Percentiles rank a stretch among this genome's conserved stretches.
Conservation (phyloP, 2,888 invertebrate genomes). For the Dynastes tityus region DNA sequence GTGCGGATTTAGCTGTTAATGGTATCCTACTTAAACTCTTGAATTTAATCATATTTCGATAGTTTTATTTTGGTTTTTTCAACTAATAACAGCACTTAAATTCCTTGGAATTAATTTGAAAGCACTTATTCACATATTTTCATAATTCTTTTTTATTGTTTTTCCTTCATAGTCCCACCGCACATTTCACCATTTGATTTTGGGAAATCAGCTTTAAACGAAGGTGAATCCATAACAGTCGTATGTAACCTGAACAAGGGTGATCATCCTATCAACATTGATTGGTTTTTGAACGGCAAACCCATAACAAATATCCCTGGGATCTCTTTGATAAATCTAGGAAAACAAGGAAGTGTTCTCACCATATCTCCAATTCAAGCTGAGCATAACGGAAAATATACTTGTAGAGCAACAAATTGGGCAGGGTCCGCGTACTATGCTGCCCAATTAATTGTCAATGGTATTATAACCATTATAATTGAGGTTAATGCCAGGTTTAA, state of each 20-base stretch:
- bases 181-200: slow-evolving; percentile 75
- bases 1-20: slow-evolving; percentile 58
- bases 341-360: slow-evolving; percentile 72
- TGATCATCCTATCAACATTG: slow-evolving; percentile 79
- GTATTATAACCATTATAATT: slow-evolving; percentile 67
- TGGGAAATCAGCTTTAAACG: slow-evolving; percentile 76
- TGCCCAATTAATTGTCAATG: slow-evolving; percentile 79
- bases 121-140: no score
- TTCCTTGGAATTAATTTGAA: no score
- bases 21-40: slow-evolving; percentile 53
- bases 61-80: no score
- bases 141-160: no score
- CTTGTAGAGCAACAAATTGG: slow-evolving; percentile 80
- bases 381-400: slow-evolving; percentile 83
- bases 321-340: slow-evolving; percentile 72
- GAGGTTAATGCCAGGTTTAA: no score
- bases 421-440: slow-evolving; percentile 77
- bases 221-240: slow-evolving; percentile 77
- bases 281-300: slow-evolving; percentile 74
- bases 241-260: slow-evolving; percentile 82
- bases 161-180: slow-evolving; percentile 67
- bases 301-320: slow-evolving; percentile 68
- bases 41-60: neutral
- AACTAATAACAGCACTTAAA: no score
- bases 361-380: slow-evolving; percentile 83